Percentiles rank a stretch among this genome's conserved stretches.
Evolutionary conservation across 2,888 invertebrate species (phyloP).

Genomic region (Oxycera nigricornis): DNA sequence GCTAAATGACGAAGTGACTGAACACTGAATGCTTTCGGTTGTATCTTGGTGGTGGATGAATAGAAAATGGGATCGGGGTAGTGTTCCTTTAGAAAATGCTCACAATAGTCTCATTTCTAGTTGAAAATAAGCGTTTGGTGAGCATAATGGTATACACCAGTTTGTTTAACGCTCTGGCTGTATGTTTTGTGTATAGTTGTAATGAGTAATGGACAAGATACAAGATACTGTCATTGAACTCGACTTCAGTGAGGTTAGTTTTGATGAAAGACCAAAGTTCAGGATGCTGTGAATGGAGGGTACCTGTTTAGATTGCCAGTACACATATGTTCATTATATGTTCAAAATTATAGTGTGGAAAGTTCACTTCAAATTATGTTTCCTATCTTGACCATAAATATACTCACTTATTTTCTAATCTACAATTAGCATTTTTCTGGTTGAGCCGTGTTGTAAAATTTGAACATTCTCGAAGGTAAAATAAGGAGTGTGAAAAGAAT

Average conservation of each 20-base stretch:
- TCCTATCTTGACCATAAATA: no score
- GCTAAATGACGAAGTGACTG: conserved; percentile 32
- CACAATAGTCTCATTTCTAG: conserved; percentile 32
- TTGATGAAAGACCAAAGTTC: neutral
- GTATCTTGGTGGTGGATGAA: neutral
- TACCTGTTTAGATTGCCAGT: no score
- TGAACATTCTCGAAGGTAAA: no score
- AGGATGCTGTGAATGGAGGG: neutral
- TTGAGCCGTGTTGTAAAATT: no score
- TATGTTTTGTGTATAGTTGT: neutral
- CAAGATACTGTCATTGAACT: neutral
- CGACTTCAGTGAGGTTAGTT: no score
- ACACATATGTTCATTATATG: no score
- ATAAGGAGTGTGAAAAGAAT: no score
- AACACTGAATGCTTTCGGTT: neutral
- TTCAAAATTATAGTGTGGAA: no score
- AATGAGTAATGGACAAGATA: neutral
- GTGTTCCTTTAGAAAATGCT: conserved; percentile 34
- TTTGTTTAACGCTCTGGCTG: neutral
- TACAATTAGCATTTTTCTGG: no score
- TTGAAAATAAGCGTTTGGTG: conserved; percentile 30
- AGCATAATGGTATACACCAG: neutral
- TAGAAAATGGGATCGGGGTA: conserved; percentile 19
- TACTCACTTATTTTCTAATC: no score
- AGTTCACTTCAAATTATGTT: no score